Base-by-base conservation (phyloP, 2,113 vertebrate species). In the Barnardius zonarius region DNA sequence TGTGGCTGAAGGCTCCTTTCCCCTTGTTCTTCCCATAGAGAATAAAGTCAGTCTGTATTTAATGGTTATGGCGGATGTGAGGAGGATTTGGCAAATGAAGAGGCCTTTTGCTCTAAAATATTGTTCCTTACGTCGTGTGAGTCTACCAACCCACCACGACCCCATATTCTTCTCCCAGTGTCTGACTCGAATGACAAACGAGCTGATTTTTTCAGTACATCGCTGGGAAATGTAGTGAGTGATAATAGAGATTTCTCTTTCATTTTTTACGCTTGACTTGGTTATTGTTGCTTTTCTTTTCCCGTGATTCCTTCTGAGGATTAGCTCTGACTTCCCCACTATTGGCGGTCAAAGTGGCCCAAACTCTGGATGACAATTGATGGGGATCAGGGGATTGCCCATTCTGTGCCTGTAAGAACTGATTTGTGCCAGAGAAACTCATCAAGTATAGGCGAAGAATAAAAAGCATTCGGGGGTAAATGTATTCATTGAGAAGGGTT, bases 231-330 rank as follows among this genome's bases (percentile, higher is more conserved):
- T 98, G 99, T 98, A 96, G 98, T 98, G 98, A 97, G 98, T 99
- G 98, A 99, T 99, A 99, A 99, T 99, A 99, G 99, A 99, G 99
- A 99, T 99, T 99, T 99, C 99, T 98, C 99, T 99, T 99, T 99
- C 99, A 99, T 99, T 99, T 99, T 99, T 99, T 99, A 99, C 99
- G 99, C 99, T 99, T 99, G 99, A 99, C 99, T 99, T 99, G 98
- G 99, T 99, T 99, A 99, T 99, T 99, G 99, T 99, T 99, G 98
- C 99, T 98, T 99, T 99, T 99, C 99, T 99, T 99, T 99, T 98
- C 98, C 99, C 98, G 98, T 99, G 99, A 99, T 99, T 99, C 98
- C 98, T 98, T 98, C 98, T 98, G 98, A 98, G 99, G 99, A 99
- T 99, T 99, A 99, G 99, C 98, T 98, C 99, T 99, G 99, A 99